Conservation (phyloP, 2,113 vertebrate genomes). For the Ammodytes marinus region DNA sequence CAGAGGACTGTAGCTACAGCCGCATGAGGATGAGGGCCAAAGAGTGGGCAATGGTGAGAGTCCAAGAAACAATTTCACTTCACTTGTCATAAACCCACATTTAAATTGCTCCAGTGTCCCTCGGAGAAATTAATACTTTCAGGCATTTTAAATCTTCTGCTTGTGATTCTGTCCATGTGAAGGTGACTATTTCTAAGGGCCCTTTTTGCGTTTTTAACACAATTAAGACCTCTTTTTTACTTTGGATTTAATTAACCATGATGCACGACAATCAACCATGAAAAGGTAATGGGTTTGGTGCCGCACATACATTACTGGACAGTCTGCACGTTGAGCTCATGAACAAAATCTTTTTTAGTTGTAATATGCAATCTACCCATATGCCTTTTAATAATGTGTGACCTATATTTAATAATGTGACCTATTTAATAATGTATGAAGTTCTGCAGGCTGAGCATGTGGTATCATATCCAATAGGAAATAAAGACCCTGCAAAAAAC, state of each 20-base stretch:
- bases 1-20: constrained; percentile 91
- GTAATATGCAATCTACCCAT: constrained; percentile 1
- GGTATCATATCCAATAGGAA: constrained; percentile 2
- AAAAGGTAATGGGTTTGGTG: neutral
- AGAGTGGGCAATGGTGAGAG: constrained; percentile 95
- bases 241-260: neutral
- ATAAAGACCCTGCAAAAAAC: constrained; percentile 16
- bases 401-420: too few relatives aligned
- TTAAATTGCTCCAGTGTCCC: neutral
- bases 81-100: neutral
- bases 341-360: constrained; percentile 1
- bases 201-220: constrained; percentile 4
- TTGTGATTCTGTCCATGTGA: constrained; percentile 4
- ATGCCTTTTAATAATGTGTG: neutral
- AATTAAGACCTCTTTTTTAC: neutral
- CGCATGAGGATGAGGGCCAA: constrained; percentile 91
- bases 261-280: neutral
- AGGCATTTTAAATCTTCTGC: neutral
- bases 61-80: neutral
- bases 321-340: neutral
- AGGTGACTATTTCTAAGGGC: constrained; percentile 6
- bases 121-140: neutral
- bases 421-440: neutral
- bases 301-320: neutral
- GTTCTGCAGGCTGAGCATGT: constrained; percentile 27